Evolutionary conservation across 2,113 vertebrate genomes (phyloP).

Genomic region (Copsychus sechellarum): DNA sequence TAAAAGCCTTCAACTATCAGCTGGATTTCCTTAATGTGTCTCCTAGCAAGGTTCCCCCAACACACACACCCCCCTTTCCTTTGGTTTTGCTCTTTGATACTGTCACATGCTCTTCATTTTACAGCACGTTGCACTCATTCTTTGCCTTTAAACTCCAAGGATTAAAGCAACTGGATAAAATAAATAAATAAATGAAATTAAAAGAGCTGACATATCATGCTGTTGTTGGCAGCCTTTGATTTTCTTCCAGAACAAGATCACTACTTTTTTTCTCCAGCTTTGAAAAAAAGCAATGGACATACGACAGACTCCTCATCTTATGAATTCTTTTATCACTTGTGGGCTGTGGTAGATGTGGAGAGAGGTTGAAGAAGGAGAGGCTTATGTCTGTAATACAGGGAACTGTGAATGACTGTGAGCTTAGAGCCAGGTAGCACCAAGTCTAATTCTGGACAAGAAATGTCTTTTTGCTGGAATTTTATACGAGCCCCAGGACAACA

Average conservation of each 20-base stretch:
- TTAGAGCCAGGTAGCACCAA: not conserved
- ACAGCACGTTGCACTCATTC: slow-evolving; percentile 68
- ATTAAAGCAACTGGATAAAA: slow-evolving; percentile 77
- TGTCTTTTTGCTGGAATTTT: not conserved
- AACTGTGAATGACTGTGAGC: not conserved
- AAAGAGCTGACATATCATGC: slow-evolving; percentile 74
- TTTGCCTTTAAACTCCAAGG: slow-evolving; percentile 78
- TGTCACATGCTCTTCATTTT: slow-evolving; percentile 78
- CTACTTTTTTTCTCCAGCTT: slow-evolving; percentile 63
- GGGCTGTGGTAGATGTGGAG: not conserved
- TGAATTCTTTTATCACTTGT: slow-evolving; percentile 26
- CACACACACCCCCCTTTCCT: slow-evolving; percentile 27
- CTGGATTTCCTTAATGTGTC: slow-evolving; percentile 75
- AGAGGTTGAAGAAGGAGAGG: not conserved
- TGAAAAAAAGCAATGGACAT: slow-evolving; percentile 46
- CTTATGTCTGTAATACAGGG: not conserved
- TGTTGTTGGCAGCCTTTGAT: slow-evolving; percentile 73
- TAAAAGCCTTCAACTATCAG: slow-evolving; percentile 74
- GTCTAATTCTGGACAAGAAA: not conserved
- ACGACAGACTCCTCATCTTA: slow-evolving; percentile 24
- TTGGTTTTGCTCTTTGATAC: slow-evolving; percentile 74
- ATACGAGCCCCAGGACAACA: not conserved
- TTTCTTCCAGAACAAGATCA: slow-evolving; percentile 74
- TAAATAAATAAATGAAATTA: slow-evolving; percentile 76
- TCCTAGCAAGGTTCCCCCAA: slow-evolving; percentile 66